These are phyloP conservation scores for Acleris holmiana DNA, from an alignment of 2,888 invertebrate species.

Conservation along the genomic window DNA sequence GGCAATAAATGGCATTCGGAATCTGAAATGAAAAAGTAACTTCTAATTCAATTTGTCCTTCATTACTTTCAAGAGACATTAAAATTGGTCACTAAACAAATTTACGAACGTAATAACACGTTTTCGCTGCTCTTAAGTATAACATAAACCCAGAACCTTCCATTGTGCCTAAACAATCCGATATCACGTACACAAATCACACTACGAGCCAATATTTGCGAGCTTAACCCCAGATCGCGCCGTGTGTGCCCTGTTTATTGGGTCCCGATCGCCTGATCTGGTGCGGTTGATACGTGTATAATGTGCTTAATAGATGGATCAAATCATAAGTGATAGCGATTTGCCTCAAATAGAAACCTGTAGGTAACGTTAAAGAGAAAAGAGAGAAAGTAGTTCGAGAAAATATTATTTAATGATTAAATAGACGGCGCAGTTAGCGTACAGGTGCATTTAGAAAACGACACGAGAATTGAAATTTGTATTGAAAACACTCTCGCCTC, in stretches of 20 bases:
- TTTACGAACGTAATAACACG: background rate
- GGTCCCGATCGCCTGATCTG: conserved; percentile 71
- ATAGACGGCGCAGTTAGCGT: no score
- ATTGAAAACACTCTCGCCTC: no score
- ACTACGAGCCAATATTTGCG: conserved; percentile 61
- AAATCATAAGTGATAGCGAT: conserved; percentile 42
- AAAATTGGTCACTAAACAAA: no score
- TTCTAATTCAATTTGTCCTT: no score
- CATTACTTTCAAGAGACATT: no score
- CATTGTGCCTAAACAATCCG: conserved; percentile 19
- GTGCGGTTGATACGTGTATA: conserved; percentile 69
- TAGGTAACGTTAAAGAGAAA: no score
- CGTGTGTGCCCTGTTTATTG: conserved; percentile 57
- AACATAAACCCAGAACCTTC: conserved; percentile 1
- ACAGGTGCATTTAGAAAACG: no score
- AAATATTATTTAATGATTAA: no score
- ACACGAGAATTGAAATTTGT: no score
- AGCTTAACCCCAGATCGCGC: conserved; percentile 65
- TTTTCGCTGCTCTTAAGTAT: background rate
- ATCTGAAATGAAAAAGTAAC: no score
- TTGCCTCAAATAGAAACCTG: conserved; percentile 2
- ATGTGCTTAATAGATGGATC: conserved; percentile 57
- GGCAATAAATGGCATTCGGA: no score
- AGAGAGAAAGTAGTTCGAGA: background rate
- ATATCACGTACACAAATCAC: conserved; percentile 28